phyloP scores from a whole-genome alignment of 2,888 invertebrate species.

The Eumerus sabulonum region DNA sequence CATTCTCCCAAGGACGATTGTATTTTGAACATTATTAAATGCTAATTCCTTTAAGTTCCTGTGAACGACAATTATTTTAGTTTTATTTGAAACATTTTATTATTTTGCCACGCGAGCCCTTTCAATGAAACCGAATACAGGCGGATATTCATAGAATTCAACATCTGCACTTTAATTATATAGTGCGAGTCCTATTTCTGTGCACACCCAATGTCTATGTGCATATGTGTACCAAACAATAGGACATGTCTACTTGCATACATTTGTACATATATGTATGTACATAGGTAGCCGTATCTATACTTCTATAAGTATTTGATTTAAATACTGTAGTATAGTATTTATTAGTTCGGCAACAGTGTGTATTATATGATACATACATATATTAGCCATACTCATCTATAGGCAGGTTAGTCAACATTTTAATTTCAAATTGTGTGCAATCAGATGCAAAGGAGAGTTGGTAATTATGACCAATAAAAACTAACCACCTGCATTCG shows the following conservation, averaged over 20 bases:
- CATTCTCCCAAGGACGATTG: slow-evolving; percentile 50
- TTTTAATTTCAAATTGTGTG: slow-evolving; percentile 20
- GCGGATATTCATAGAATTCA: slow-evolving; percentile 46
- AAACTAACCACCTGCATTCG: slow-evolving; percentile 52
- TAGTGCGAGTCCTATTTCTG: slow-evolving; percentile 26
- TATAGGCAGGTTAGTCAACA: slow-evolving; percentile 7
- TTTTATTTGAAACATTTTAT: slow-evolving; percentile 69
- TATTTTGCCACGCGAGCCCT: slow-evolving; percentile 66
- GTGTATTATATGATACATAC: too few relatives aligned
- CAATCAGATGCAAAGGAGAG: slow-evolving; percentile 29
- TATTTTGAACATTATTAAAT: slow-evolving; percentile 66
- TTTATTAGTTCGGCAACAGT: too few relatives aligned
- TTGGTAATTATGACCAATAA: slow-evolving; percentile 47
- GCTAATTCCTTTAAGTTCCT: slow-evolving; percentile 66
- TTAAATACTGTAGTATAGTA: too few relatives aligned
- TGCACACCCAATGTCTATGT: slow-evolving; percentile 45
- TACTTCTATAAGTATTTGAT: too few relatives aligned
- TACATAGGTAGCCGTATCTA: background rate
- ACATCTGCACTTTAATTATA: slow-evolving; percentile 68
- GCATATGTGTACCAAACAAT: background rate
- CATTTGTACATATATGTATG: slow-evolving; percentile 19
- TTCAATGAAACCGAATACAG: slow-evolving; percentile 54
- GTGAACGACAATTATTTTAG: slow-evolving; percentile 64
- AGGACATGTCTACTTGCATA: slow-evolving; percentile 17
- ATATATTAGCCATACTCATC: background rate